phyloP scores from a whole-genome alignment of 2,797 vertebrate species.

The Glossophaga mutica region DNA sequence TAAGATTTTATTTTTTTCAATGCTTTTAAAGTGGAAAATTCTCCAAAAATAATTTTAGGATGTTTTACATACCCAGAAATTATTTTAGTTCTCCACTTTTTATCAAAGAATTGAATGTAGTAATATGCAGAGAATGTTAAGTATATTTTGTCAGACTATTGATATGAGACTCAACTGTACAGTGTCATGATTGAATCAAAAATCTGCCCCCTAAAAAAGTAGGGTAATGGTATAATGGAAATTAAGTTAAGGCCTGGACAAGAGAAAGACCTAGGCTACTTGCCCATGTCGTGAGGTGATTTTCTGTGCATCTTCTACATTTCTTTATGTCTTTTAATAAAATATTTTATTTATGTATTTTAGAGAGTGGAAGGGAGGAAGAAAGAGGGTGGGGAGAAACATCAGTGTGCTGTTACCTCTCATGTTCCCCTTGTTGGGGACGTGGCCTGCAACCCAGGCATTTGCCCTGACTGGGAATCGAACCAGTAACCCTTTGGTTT shows the following conservation, averaged over 20 bases:
- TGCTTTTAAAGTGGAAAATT: background rate
- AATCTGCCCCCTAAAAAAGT: background rate
- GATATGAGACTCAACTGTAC: background rate
- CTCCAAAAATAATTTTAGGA: background rate
- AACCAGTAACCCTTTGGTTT: too few species aligned
- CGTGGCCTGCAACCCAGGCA: too few species aligned
- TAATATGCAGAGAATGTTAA: background rate
- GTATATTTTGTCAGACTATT: background rate
- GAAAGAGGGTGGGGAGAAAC: too few species aligned
- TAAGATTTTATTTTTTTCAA: background rate
- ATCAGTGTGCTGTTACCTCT: too few species aligned
- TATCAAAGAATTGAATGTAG: background rate
- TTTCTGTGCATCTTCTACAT: background rate
- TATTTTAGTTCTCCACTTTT: background rate
- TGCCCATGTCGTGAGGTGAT: background rate
- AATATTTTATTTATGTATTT: too few species aligned
- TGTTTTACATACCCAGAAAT: background rate
- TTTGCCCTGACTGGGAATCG: too few species aligned
- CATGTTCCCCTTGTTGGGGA: too few species aligned
- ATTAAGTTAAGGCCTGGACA: background rate
- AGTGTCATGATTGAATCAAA: background rate
- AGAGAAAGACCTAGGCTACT: background rate
- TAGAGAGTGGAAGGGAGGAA: too few species aligned
- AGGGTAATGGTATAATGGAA: background rate
- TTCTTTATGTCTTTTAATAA: background rate